Percentiles rank a stretch among this genome's conserved stretches.
These are phyloP conservation scores for Tethya wilhelma DNA, from an alignment of 37 sponge, comb jelly and placozoan species.

Conservation along the genomic window DNA sequence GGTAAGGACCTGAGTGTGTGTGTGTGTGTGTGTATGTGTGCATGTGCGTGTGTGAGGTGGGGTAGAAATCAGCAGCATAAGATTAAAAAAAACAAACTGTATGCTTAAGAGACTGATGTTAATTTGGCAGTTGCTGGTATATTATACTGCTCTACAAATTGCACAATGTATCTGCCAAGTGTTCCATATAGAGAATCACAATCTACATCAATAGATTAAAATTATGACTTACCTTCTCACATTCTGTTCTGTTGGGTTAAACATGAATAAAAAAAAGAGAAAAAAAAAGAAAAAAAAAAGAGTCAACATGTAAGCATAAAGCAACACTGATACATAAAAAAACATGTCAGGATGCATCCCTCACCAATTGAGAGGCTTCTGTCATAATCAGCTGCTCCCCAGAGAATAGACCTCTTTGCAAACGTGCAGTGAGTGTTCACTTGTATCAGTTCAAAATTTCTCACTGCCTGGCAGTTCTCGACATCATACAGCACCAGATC, in stretches of 20 bases:
- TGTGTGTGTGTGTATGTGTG: neutral
- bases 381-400: constrained; percentile 76
- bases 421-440: constrained; percentile 81
- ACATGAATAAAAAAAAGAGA: neutral
- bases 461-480: constrained; percentile 54
- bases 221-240: constrained; percentile 13
- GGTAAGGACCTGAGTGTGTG: constrained; percentile 66
- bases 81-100: neutral
- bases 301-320: no score
- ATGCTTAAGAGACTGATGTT: no score
- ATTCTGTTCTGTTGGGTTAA: constrained; percentile 17
- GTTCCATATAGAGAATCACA: no score
- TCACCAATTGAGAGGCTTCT: constrained; percentile 43
- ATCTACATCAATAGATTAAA: no score
- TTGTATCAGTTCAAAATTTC: constrained; percentile 68
- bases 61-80: neutral
- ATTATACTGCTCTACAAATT: no score
- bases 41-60: neutral
- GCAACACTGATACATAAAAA: no score
- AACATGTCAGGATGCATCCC: neutral
- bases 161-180: no score
- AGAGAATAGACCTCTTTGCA: constrained; percentile 68
- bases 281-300: no score
- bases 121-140: no score
- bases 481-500: constrained; percentile 76